Evolutionary conservation across 2,888 invertebrate species (phyloP), one percentile per base, ranked within the genome.

Genomic region (Agrochola macilenta): DNA sequence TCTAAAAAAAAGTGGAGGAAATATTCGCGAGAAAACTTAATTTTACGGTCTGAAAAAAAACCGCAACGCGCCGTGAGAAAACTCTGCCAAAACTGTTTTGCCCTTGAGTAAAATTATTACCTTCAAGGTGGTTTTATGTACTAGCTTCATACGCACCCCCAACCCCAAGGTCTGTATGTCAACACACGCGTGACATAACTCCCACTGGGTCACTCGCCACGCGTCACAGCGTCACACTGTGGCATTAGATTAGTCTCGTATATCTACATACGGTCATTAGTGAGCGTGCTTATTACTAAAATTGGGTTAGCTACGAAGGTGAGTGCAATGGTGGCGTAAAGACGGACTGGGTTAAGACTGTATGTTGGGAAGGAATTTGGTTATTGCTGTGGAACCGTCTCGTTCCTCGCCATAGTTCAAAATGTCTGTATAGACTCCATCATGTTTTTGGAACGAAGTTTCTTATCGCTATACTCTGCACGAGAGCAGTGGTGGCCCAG

Each of bases 201-300:
- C 23, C 30, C 12, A 74, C 75, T 81, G 80, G 86, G 86, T 85
- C 83, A 84, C 71, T 72, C 90, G 88, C 81, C 81, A 90, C 87
- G 90, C 83, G 71, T 69, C 82, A 68, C 65, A 74, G 85, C 69
- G 5, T 60, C 66, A 78, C 77, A 77, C 79, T 81, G 74, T 89
- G 76, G 61, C 79, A 89, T 89, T 88, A 89, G 23, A 79, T 84
- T 58, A 73, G 69, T 66, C 82, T 69, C n/a, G 30, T 57, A 63
- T 68, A 69, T 20, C 69, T 74, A 68, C 79, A 71, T 72, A 39
- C 65, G 39, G 81, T 85, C 79, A 83, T 85, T 83, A 84, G 69
- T 39, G 7, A 30, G 54, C 72, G 20, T 68, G 69, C 76, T 81
- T 81, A 85, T 87, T 85, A 83, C 39, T 49, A n/a, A 60, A 87